phyloP scores from a whole-genome alignment of 2,113 vertebrate species.

The Brachyistius frenatus region DNA sequence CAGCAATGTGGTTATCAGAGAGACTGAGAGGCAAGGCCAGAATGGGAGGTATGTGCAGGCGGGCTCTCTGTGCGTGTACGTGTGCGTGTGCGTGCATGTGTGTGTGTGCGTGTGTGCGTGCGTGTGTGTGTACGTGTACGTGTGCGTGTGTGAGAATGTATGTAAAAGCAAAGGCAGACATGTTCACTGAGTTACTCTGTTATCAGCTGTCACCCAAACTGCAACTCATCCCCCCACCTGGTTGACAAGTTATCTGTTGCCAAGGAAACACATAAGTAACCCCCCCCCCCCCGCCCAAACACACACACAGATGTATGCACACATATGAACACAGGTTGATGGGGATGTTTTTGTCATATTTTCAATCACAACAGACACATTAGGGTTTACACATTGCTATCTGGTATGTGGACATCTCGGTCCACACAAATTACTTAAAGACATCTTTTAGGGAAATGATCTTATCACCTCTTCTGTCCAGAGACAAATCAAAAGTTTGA shows the following conservation, averaged over 20 bases:
- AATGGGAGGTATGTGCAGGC: constrained; percentile 51
- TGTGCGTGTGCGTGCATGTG: constrained; percentile 31
- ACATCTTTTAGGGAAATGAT: background rate
- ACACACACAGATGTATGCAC: background rate
- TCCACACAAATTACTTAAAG: constrained; percentile 2
- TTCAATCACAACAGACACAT: too few relatives aligned
- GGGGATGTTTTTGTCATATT: background rate
- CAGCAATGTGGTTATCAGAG: constrained; percentile 80
- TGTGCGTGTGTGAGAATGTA: constrained; percentile 25
- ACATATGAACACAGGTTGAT: background rate
- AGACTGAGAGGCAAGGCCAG: constrained; percentile 67
- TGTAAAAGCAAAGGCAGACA: background rate
- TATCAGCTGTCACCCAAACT: constrained; percentile 78
- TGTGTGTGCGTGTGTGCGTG: constrained; percentile 22
- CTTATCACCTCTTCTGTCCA: background rate
- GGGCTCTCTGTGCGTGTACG: constrained; percentile 29
- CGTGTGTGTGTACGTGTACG: constrained; percentile 6
- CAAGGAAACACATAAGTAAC: constrained; percentile 56
- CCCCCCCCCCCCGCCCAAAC: background rate
- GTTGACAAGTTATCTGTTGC: constrained; percentile 62
- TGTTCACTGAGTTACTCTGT: constrained; percentile 58
- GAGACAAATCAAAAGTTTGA: background rate
- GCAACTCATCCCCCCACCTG: constrained; percentile 42
- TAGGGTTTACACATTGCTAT: too few relatives aligned
- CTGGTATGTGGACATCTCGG: too few relatives aligned